A percentile compares a stretch with the other conserved stretches of the same genome.
These are phyloP conservation scores for Trypoxylon attenuatum DNA, from an alignment of 2,888 invertebrate genomes.

Conservation along the genomic window DNA sequence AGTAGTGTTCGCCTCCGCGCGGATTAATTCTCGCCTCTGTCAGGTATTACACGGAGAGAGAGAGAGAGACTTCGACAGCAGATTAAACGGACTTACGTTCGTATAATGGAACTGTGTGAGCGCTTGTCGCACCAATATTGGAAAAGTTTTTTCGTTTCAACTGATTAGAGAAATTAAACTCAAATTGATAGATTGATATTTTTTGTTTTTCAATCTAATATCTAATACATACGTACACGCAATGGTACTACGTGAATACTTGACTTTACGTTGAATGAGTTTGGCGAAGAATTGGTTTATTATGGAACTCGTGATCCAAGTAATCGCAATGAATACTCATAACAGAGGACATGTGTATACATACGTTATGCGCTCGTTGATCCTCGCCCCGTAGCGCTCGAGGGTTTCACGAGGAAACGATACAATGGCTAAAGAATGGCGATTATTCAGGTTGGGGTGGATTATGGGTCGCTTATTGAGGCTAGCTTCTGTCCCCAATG, in stretches of 20 bases:
- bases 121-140: too few relatives aligned
- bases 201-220: too few relatives aligned
- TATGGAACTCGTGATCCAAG: conserved; percentile 5
- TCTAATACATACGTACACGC: too few relatives aligned
- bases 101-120: too few relatives aligned
- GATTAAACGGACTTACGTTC: too few relatives aligned
- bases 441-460: conserved; percentile 70
- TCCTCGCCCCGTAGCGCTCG: conserved; percentile 55
- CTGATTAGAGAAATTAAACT: too few relatives aligned
- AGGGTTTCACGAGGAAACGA: conserved; percentile 56
- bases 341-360: conserved; percentile 49
- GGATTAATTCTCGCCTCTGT: conserved; percentile 25
- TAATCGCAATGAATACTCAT: conserved; percentile 52
- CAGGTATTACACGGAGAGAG: too few relatives aligned
- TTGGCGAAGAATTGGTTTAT: conserved; percentile 5
- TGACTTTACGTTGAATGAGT: too few relatives aligned
- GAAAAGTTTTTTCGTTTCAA: too few relatives aligned
- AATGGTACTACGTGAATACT: too few relatives aligned
- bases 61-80: too few relatives aligned
- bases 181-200: too few relatives aligned
- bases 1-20: conserved; percentile 15
- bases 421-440: conserved; percentile 64
- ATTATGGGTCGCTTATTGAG: conserved; percentile 67
- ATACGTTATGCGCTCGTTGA: conserved; percentile 39
- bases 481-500: conserved; percentile 50